Evolutionary conservation across 2,888 invertebrate genomes (phyloP), one percentile per base, ranked within the genome.

Genomic region (Clostera curtula): DNA sequence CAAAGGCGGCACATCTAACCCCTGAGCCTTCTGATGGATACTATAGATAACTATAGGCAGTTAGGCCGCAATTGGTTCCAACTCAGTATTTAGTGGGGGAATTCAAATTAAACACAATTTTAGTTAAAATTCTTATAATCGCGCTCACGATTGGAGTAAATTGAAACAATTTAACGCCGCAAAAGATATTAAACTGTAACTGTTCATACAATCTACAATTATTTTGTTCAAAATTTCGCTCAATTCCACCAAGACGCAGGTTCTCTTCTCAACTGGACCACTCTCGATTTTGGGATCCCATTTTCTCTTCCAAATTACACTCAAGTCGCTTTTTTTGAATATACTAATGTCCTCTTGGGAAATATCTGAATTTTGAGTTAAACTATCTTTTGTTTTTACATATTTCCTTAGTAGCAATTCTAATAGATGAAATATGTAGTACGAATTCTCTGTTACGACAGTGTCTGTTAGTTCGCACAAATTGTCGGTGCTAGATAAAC

Each of bases 81-180:
- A n/a, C n/a, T n/a, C n/a, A n/a, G n/a, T n/a, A n/a, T n/a, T n/a
- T n/a, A n/a, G n/a, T n/a, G n/a, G n/a, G n/a, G n/a, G n/a, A n/a
- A n/a, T n/a, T n/a, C n/a, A n/a, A n/a, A n/a, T n/a, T n/a, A n/a
- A n/a, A n/a, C n/a, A n/a, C n/a, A n/a, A n/a, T n/a, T n/a, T 2
- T 5, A 19, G 3, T 10, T 2, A 3, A 22, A 12, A 22, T 13
- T 13, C n/a, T 1, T 22, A 13, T 22, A 16, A 7, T 12, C 7
- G 4, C 2, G 19, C 13, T 53, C 49, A 58, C 37, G 35, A 37
- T 46, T 82, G 80, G 30, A 80, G 50, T 4, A 64, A 36, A 60
- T 82, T 83, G 26, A 75, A 80, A 44, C 80, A 77, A 29, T 75
- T 72, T 2, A 83, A 36, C 0, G 82, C 79, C 0, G 57, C 54